Conservation (phyloP, 2,113 vertebrate species). For the Chionomys nivalis region DNA sequence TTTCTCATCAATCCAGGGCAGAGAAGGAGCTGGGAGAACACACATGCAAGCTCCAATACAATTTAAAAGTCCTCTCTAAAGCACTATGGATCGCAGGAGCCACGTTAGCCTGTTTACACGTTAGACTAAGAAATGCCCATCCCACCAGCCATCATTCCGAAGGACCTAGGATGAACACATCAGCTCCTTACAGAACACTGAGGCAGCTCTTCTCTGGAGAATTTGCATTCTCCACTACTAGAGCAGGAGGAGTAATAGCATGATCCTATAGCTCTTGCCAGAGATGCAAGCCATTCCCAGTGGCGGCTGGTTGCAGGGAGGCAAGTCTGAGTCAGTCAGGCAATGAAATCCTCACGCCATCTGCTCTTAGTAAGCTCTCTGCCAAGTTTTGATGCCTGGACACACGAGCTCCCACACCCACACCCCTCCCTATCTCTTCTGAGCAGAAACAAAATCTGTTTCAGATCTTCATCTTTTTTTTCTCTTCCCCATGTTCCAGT, state of each 20-base stretch:
- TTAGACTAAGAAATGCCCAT: background rate
- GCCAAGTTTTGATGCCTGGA: slow-evolving; percentile 74
- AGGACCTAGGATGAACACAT: background rate
- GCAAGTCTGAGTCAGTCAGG: slow-evolving; percentile 77
- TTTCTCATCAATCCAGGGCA: slow-evolving; percentile 15
- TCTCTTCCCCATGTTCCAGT: slow-evolving; percentile 27
- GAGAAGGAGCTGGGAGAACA: slow-evolving; percentile 25
- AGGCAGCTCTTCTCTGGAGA: slow-evolving; percentile 8
- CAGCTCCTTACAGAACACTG: background rate
- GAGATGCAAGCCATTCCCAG: slow-evolving; percentile 45
- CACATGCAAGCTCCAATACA: background rate
- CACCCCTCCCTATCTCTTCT: slow-evolving; percentile 56
- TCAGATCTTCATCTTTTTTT: slow-evolving; percentile 57
- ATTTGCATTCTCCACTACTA: background rate
- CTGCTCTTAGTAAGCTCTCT: slow-evolving; percentile 68
- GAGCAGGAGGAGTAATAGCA: slow-evolving; percentile 9
- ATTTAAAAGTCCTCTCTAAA: slow-evolving; percentile 45
- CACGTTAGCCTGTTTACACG: background rate
- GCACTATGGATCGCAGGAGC: background rate
- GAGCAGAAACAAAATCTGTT: slow-evolving; percentile 75
- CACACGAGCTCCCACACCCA: slow-evolving; percentile 64
- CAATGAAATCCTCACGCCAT: slow-evolving; percentile 73
- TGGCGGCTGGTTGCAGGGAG: slow-evolving; percentile 60
- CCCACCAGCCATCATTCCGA: background rate
- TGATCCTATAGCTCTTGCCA: slow-evolving; percentile 33